Evolutionary conservation across 23 tunicate genomes (phyloP), one percentile per base, ranked within the genome.

Genomic region (Halocynthia roretzi): DNA sequence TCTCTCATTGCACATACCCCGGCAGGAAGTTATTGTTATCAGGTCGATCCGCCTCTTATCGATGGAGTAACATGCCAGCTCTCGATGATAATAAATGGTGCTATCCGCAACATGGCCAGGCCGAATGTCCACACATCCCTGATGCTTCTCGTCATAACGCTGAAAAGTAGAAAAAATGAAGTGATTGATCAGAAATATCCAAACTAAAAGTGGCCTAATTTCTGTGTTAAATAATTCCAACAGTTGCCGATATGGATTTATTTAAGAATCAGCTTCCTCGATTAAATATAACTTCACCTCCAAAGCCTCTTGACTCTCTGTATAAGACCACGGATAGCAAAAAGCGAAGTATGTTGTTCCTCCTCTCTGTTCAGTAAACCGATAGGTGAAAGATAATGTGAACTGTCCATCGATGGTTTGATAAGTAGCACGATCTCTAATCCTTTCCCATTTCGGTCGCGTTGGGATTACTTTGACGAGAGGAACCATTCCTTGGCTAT

Each of bases 401-500:
- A 91, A 91, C 83, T 91, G 90, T 7, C 97, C 97, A 58, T 91
- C 97, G 51, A 91, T 70, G 60, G 75, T 76, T 68, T 91, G 90
- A 70, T 85, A 81, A 1, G 80, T 53, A 2, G 97, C 87, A 7
- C 97, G 86, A 67, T 91, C 97, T 8, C 97, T 83, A 20, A 91
- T 81, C 50, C 97, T 76, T 56, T 85, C 97, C 97, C 97, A 91
- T 57, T 82, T 81, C 8, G 97, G 90, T 57, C 78, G 85, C 22
- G 87, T 79, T 7, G 97, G 97, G 20, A 85, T 72, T 31, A 76
- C 72, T 77, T 61, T 83, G 7, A 91, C 97, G 31, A 95, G 77
- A 11, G 99, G 99, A 19, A 72, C 53, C 99, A 95, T 95, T 14
- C 99, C 99, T 78, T 95, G 99, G 61, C 90, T 95, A 87, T 85